Conservation (phyloP, 2,888 invertebrate species). For the Amiota mariae region DNA sequence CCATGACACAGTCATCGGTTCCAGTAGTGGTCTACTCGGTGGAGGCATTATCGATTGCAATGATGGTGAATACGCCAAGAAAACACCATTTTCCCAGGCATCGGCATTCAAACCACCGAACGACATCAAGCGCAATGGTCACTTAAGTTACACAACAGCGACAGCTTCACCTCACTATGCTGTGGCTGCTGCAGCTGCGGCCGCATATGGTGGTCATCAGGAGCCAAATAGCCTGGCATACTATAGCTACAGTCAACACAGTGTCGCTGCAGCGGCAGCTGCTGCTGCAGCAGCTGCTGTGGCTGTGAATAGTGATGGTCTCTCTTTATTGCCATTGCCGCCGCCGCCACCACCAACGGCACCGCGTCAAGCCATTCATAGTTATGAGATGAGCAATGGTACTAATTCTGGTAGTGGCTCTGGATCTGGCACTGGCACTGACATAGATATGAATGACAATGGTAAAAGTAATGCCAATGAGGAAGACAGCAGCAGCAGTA, state of each 20-base stretch:
- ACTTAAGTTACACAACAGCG: conserved; percentile 42
- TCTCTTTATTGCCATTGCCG: conserved; percentile 17
- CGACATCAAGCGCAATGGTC: conserved; percentile 76
- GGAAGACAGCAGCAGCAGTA: conserved; percentile 31
- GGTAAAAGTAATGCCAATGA: conserved; percentile 1
- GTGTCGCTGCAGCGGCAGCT: conserved; percentile 23
- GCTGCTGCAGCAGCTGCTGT: conserved; percentile 50
- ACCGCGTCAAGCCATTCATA: conserved; percentile 37
- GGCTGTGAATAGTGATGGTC: conserved; percentile 44
- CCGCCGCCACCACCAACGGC: conserved; percentile 36
- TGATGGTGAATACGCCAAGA: conserved; percentile 44
- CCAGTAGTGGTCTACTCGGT: neutral
- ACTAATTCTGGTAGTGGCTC: conserved; percentile 30
- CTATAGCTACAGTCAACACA: conserved; percentile 58
- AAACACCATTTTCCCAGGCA: conserved; percentile 80
- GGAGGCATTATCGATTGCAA: conserved; percentile 21
- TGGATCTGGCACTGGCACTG: conserved; percentile 9
- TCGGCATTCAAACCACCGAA: conserved; percentile 87
- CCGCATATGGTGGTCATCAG: neutral
- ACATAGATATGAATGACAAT: conserved; percentile 18
- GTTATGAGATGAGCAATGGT: conserved; percentile 46
- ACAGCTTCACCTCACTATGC: conserved; percentile 46
- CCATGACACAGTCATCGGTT: conserved; percentile 37
- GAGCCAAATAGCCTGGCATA: conserved; percentile 49
- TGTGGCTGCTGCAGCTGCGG: conserved; percentile 35